Evolutionary conservation across 92 coral and sea anemone genomes (phyloP).

Genomic region (Anthopleura xanthogrammica): DNA sequence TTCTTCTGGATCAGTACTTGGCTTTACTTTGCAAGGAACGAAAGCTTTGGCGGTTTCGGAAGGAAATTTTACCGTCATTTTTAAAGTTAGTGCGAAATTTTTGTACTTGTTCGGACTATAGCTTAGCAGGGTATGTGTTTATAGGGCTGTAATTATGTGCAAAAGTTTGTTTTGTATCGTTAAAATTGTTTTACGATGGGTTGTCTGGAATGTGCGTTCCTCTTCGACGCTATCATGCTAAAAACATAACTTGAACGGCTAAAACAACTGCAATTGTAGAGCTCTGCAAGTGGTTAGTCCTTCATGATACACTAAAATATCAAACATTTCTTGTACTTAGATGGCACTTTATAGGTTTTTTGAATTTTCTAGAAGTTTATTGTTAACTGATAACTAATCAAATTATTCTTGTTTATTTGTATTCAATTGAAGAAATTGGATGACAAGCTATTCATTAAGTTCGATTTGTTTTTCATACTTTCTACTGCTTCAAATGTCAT

Average conservation of each 20-base stretch:
- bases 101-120: neutral
- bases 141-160: neutral
- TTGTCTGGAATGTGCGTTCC: slow-evolving; percentile 1
- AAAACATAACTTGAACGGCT: neutral
- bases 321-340: neutral
- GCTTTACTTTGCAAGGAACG: neutral
- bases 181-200: neutral
- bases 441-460: neutral
- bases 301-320: neutral
- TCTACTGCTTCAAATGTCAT: neutral
- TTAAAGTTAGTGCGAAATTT: neutral
- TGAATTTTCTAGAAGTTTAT: neutral
- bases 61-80: neutral
- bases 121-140: slow-evolving; percentile 6
- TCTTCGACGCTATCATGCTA: neutral
- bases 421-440: neutral
- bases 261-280: neutral
- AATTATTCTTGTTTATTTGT: neutral
- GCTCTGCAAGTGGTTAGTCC: neutral
- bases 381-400: neutral
- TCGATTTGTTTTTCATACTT: neutral
- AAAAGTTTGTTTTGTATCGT: neutral
- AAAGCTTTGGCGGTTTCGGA: neutral
- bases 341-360: neutral
- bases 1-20: neutral